Evolutionary conservation across 2,888 invertebrate species (phyloP).

Genomic region (Agriopis aurantiaria): DNA sequence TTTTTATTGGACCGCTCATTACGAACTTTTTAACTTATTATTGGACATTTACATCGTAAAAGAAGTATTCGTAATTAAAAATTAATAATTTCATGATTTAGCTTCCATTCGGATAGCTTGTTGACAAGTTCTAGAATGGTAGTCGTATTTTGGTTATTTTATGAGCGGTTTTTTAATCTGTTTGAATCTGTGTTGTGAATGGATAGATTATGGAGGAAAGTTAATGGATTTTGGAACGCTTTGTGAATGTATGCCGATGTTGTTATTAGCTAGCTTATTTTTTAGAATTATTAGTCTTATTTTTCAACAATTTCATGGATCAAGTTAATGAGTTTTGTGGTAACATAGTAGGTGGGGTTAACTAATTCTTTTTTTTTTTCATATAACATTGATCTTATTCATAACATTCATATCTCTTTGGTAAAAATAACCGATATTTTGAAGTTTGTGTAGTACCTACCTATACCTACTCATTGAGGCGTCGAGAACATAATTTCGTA

Average conservation of each 20-base stretch:
- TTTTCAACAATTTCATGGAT: constrained; percentile 9
- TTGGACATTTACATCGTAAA: constrained; percentile 30
- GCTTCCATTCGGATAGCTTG: constrained; percentile 7
- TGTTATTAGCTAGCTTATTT: not conserved
- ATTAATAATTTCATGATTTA: constrained; percentile 33
- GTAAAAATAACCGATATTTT: too few species aligned
- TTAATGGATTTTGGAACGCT: constrained; percentile 18
- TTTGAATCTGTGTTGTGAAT: constrained; percentile 19
- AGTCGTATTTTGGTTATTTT: constrained; percentile 25
- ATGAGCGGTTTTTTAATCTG: constrained; percentile 19
- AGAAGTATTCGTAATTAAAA: constrained; percentile 33
- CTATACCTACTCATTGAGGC: too few species aligned
- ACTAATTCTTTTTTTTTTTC: not conserved
- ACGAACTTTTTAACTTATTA: constrained; percentile 38
- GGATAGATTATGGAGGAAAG: constrained; percentile 6
- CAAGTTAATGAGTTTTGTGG: not conserved
- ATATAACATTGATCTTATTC: not conserved
- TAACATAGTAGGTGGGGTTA: not conserved
- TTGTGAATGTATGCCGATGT: constrained; percentile 5
- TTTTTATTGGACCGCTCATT: constrained; percentile 45
- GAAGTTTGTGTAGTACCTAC: too few species aligned
- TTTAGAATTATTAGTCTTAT: not conserved
- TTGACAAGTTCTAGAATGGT: constrained; percentile 22
- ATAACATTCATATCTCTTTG: too few species aligned
- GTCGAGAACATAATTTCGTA: too few species aligned